Evolutionary conservation across 2,888 invertebrate species (phyloP).

Genomic region (Aphelenchoides bicaudatus): DNA sequence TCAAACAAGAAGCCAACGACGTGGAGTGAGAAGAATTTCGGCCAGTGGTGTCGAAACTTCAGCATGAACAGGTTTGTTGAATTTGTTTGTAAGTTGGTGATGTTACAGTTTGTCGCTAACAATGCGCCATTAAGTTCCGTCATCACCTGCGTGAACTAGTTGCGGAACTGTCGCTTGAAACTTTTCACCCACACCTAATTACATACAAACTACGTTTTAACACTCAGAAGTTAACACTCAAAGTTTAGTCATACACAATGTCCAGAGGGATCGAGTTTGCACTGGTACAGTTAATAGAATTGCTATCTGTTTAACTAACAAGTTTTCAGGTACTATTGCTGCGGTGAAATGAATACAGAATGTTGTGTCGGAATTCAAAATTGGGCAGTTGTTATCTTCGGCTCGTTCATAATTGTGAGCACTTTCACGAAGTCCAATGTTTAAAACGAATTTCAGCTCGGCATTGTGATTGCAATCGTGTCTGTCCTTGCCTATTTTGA

Average conservation of each 20-base stretch:
- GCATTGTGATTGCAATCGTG: conserved; percentile 6
- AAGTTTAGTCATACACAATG: conserved; percentile 55
- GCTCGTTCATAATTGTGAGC: conserved; percentile 29
- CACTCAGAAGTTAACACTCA: neutral
- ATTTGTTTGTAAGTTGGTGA: no score
- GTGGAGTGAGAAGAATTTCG: conserved; percentile 54
- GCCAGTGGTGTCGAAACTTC: conserved; percentile 58
- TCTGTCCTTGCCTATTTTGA: conserved; percentile 17
- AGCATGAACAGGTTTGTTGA: conserved; percentile 45
- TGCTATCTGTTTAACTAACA: neutral
- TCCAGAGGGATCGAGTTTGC: no score
- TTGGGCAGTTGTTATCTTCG: conserved; percentile 42
- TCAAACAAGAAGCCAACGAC: conserved; percentile 34
- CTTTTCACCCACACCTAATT: no score
- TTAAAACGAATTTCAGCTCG: neutral
- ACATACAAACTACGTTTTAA: no score
- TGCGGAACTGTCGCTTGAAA: no score
- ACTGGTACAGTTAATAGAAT: neutral
- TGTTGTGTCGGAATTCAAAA: conserved; percentile 57
- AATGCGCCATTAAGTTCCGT: no score
- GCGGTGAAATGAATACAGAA: conserved; percentile 48
- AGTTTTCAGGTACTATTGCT: conserved; percentile 44
- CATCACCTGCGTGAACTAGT: no score
- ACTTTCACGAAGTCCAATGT: neutral
- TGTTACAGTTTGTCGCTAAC: no score